phyloP scores from a whole-genome alignment of 2,888 invertebrate genomes.

The Frankliniella intonsa region DNA sequence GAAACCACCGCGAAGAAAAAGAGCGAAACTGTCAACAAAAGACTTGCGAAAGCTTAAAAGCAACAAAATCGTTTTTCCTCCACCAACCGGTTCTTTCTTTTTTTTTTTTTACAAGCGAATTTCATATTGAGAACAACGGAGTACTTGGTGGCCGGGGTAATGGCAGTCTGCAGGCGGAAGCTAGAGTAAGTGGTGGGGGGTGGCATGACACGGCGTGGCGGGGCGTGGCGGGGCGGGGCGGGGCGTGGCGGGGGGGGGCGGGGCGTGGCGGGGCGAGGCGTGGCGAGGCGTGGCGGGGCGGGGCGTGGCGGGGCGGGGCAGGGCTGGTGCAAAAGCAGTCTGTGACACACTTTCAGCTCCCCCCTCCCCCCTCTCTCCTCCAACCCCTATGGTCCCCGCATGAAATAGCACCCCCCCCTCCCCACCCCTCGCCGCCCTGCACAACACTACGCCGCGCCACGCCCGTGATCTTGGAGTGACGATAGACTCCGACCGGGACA shows the following conservation, averaged over 20 bases:
- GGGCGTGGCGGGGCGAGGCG: background rate
- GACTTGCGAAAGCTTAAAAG: too few relatives aligned
- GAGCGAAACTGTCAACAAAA: too few relatives aligned
- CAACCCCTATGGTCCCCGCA: too few relatives aligned
- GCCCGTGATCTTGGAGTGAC: background rate
- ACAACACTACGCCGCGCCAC: background rate
- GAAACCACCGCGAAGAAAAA: too few relatives aligned
- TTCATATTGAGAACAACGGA: too few relatives aligned
- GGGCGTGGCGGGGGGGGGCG: background rate
- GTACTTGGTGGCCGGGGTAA: too few relatives aligned
- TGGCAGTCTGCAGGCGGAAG: background rate
- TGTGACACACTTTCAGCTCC: background rate
- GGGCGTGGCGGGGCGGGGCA: background rate
- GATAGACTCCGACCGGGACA: background rate
- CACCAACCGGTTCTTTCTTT: too few relatives aligned
- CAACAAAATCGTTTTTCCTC: too few relatives aligned
- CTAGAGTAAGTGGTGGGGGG: background rate
- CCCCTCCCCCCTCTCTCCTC: background rate
- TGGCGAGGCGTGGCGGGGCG: background rate
- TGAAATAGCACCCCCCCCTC: background rate
- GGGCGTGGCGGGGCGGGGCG: background rate
- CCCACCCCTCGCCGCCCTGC: background rate
- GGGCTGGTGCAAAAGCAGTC: background rate
- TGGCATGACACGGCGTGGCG: too few relatives aligned
- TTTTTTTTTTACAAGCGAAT: too few relatives aligned